Percentiles rank a stretch among this genome's conserved stretches.
These are phyloP conservation scores for Pristionchus maxplancki DNA, from an alignment of 2,888 invertebrate species.

Conservation along the genomic window DNA sequence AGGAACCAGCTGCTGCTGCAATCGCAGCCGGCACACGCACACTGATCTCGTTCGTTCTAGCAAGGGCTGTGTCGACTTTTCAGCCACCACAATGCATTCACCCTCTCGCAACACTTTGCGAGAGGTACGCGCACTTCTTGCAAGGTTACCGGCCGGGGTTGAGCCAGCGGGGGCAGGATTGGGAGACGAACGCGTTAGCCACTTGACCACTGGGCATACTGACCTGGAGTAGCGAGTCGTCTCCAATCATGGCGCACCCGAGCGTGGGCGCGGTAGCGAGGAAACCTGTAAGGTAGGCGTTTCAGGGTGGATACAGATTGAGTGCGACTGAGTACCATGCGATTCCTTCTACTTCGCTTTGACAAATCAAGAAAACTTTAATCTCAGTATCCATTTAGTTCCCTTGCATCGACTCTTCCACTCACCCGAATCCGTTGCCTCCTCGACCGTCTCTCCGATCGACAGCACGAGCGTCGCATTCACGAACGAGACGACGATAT, in stretches of 20 bases:
- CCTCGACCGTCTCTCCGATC: constrained; percentile 99
- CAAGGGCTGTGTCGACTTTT: constrained; percentile 24
- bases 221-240: constrained; percentile 96
- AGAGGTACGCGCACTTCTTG: constrained; percentile 12
- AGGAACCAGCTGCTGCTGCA: constrained; percentile 47
- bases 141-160: neutral
- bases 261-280: constrained; percentile 97
- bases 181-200: neutral
- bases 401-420: too few species aligned
- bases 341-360: too few species aligned
- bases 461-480: constrained; percentile 97
- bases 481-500: constrained; percentile 99
- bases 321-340: neutral
- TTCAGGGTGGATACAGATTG: neutral
- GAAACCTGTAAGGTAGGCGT: constrained; percentile 81
- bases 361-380: neutral
- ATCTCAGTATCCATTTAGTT: neutral
- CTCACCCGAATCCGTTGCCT: constrained; percentile 94
- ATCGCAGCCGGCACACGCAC: constrained; percentile 51
- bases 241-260: constrained; percentile 97
- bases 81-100: neutral
- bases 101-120: neutral
- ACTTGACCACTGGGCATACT: neutral
- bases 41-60: constrained; percentile 48
- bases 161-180: neutral